phyloP scores from a whole-genome alignment of 2,113 vertebrate species.

The Chlorodrepanis virens region DNA sequence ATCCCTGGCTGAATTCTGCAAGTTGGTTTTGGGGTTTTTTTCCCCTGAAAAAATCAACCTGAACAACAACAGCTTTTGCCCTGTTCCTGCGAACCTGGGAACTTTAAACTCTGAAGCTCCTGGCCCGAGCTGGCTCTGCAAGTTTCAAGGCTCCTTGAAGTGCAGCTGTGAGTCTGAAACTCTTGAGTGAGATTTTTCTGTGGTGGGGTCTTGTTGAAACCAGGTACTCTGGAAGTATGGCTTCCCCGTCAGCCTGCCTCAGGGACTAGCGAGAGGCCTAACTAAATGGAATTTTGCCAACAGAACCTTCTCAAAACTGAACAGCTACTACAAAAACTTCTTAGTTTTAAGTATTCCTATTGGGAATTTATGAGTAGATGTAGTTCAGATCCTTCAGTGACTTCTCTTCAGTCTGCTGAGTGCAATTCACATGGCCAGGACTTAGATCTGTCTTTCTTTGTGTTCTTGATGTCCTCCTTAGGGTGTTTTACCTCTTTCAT shows the following conservation, averaged over 20 bases:
- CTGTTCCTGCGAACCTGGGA: background rate
- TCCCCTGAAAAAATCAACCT: background rate
- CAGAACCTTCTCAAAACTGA: background rate
- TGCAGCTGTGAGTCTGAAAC: background rate
- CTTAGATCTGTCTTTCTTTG: background rate
- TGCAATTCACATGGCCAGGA: background rate
- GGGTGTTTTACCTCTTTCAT: background rate
- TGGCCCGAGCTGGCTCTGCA: background rate
- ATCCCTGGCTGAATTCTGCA: background rate
- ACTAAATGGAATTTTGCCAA: background rate
- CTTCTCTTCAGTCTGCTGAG: background rate
- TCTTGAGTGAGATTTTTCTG: background rate
- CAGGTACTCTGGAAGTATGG: background rate
- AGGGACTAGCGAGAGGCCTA: background rate
- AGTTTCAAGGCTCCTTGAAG: background rate
- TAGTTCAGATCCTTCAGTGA: background rate
- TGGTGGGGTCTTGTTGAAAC: background rate
- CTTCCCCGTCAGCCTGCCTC: background rate
- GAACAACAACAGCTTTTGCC: background rate
- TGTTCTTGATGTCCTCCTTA: background rate
- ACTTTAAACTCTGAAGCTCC: background rate
- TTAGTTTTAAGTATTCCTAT: background rate
- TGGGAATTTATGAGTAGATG: background rate
- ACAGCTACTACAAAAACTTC: background rate
- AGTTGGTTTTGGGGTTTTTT: accelerated